These are phyloP conservation scores for Cherax destructor DNA, from an alignment of 1,140 invertebrate genomes.

Conservation along the genomic window DNA sequence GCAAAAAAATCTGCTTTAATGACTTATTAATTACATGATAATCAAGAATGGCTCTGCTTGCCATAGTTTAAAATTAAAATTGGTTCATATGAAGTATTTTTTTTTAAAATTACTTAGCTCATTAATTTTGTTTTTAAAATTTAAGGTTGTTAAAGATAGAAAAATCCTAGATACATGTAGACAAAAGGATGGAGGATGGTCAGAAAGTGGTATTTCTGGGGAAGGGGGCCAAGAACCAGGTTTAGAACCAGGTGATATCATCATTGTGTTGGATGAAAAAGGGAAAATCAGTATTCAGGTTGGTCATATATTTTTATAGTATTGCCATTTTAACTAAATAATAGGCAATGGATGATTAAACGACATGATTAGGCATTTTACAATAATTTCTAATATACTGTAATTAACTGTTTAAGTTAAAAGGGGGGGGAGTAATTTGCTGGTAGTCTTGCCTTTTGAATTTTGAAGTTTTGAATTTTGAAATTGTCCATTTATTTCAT, in stretches of 20 bases:
- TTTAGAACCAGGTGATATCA: conserved; percentile 94
- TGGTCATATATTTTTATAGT: conserved; percentile 73
- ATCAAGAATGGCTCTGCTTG: background rate
- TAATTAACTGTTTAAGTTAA: no score
- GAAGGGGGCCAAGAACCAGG: conserved; percentile 99
- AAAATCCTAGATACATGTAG: conserved; percentile 98
- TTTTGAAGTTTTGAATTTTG: no score
- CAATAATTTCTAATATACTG: no score
- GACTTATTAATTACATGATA: no score
- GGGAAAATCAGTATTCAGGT: conserved; percentile 90
- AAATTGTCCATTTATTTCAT: no score
- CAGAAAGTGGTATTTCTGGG: conserved; percentile 96
- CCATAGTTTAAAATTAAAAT: background rate
- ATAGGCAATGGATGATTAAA: no score
- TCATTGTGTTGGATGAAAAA: conserved; percentile 98
- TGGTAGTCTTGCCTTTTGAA: no score
- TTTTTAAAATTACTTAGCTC: background rate
- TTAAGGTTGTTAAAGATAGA: conserved; percentile 86
- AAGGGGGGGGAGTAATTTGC: no score
- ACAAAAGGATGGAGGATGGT: conserved; percentile 98
- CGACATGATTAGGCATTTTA: no score
- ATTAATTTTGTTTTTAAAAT: background rate
- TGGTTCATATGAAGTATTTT: background rate
- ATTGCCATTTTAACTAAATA: no score
- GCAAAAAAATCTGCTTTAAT: no score